Evolutionary conservation across 2,797 vertebrate species (phyloP).

Genomic region (Sparidentex hasta): DNA sequence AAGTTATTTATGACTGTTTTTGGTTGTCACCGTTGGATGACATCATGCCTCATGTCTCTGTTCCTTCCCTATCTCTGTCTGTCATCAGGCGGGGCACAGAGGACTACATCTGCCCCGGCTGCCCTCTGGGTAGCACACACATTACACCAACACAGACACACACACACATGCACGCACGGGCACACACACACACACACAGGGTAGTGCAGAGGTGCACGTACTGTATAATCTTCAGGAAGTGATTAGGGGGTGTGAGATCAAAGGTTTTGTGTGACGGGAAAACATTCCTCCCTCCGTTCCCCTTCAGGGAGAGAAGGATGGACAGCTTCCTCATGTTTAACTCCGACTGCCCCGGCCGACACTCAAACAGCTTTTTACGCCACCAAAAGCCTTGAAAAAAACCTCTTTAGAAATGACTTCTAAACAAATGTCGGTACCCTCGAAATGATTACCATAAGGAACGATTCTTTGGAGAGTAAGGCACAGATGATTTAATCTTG

Average conservation of each 20-base stretch:
- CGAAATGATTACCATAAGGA: not conserved
- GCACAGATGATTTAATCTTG: not conserved
- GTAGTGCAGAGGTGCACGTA: conserved; percentile 74
- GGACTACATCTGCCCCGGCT: conserved; percentile 59
- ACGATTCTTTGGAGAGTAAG: not conserved
- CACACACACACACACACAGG: conserved; percentile 34
- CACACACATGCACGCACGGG: conserved; percentile 14
- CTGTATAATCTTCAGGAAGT: conserved; percentile 82
- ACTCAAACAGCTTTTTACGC: conserved; percentile 6
- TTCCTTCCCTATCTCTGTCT: conserved; percentile 71
- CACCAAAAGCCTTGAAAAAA: not conserved
- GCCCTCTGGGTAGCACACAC: conserved; percentile 47
- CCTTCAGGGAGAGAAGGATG: conserved; percentile 39
- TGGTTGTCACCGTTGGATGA: conserved; percentile 56
- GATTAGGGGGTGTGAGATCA: conserved; percentile 78
- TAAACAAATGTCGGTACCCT: not conserved
- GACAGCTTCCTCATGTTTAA: conserved; percentile 57
- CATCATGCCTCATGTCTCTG: conserved; percentile 65
- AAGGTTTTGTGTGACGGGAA: conserved; percentile 64
- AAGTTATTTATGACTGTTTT: conserved; percentile 36
- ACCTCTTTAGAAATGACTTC: not conserved
- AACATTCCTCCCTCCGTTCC: conserved; percentile 69
- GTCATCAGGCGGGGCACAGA: conserved; percentile 63
- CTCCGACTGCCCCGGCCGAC: conserved; percentile 10
- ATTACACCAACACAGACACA: not conserved